These are phyloP conservation scores for Mellivora capensis DNA, from an alignment of 2,113 vertebrate species.

Conservation along the genomic window DNA sequence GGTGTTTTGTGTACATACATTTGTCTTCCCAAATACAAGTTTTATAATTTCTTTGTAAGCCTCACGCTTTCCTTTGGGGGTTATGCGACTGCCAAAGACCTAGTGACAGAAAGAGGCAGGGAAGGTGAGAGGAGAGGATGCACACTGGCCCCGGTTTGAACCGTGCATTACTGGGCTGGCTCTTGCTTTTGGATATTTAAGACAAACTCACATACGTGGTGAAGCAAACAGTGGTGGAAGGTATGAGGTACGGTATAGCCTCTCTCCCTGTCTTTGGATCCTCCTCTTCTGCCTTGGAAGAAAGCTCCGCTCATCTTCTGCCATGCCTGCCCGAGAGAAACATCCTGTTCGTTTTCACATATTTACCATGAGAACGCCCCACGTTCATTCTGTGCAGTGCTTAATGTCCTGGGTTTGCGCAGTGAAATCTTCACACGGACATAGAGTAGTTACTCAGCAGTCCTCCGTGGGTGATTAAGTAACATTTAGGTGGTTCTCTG, in stretches of 20 bases:
- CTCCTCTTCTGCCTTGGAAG: background rate
- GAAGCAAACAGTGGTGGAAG: background rate
- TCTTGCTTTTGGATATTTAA: background rate
- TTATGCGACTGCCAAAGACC: background rate
- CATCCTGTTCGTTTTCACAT: accelerated
- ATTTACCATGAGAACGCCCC: accelerated
- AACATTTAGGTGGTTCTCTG: background rate
- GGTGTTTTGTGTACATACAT: background rate
- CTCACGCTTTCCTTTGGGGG: background rate
- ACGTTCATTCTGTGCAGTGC: accelerated
- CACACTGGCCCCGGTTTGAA: background rate
- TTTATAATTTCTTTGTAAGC: background rate
- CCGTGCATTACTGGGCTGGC: accelerated
- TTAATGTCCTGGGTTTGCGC: background rate
- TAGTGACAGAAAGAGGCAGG: background rate
- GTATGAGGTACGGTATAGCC: accelerated
- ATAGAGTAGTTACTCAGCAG: background rate
- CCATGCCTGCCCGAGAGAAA: background rate
- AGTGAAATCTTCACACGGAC: background rate
- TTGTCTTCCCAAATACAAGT: background rate
- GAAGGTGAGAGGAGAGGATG: too few species aligned
- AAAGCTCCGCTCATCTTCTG: background rate
- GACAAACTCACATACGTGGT: accelerated
- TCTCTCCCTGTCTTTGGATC: background rate
- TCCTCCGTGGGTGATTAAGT: background rate